These are phyloP conservation scores for Sebastes melanostomus DNA, from an alignment of 2,797 vertebrate species.

Conservation along the genomic window DNA sequence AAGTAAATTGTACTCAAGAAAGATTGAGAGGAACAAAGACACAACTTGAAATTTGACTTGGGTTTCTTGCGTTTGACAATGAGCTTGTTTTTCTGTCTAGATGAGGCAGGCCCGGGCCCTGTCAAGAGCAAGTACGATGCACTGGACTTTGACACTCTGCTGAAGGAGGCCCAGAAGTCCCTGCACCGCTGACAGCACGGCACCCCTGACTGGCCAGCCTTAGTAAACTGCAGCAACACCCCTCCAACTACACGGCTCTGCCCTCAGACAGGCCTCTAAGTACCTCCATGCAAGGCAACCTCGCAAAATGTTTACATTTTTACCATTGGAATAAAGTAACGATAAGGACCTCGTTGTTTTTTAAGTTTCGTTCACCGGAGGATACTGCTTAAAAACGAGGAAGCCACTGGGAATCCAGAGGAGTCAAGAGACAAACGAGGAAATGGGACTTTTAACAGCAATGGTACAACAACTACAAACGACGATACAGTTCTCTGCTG, in stretches of 20 bases:
- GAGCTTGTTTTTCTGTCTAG: constrained; percentile 33
- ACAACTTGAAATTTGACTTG: neutral
- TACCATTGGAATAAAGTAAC: constrained; percentile 88
- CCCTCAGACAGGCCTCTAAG: constrained; percentile 77
- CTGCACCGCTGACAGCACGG: constrained; percentile 94
- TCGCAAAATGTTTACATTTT: constrained; percentile 99
- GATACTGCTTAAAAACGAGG: constrained; percentile 69
- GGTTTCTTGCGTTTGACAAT: neutral
- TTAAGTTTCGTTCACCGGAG: constrained; percentile 74
- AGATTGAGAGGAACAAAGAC: too few species aligned
- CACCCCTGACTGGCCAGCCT: constrained; percentile 64
- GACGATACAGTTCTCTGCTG: constrained; percentile 78
- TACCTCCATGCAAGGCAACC: constrained; percentile 97
- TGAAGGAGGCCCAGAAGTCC: constrained; percentile 98
- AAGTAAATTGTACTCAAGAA: neutral
- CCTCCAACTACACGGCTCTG: constrained; percentile 56
- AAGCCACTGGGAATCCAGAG: constrained; percentile 52
- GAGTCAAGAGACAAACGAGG: constrained; percentile 39
- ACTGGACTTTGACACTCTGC: constrained; percentile 98
- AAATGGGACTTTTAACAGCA: constrained; percentile 84
- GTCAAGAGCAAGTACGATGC: constrained; percentile 98
- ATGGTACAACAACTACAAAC: constrained; percentile 80
- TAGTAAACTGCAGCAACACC: constrained; percentile 64
- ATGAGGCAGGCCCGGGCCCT: constrained; percentile 86
- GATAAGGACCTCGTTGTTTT: constrained; percentile 63